These are phyloP conservation scores for Mormyrops boulengeri DNA, from an alignment of 2,797 vertebrate species.

Conservation along the genomic window DNA sequence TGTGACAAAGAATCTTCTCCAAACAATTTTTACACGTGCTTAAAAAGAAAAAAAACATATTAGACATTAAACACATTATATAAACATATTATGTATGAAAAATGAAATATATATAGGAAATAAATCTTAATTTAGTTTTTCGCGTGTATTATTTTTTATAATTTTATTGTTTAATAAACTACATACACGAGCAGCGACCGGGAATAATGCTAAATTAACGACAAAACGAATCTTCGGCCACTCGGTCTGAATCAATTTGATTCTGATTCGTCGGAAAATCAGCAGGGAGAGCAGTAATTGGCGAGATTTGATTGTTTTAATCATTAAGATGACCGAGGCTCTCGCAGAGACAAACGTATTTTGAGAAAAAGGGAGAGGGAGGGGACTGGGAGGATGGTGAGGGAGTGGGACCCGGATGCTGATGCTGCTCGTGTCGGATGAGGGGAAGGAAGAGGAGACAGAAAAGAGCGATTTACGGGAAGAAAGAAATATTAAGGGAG, in stretches of 20 bases:
- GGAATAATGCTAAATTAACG: background rate
- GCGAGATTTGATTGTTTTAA: background rate
- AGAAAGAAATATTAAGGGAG: conserved; percentile 49
- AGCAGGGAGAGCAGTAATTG: background rate
- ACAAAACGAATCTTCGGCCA: background rate
- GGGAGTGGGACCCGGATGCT: conserved; percentile 64
- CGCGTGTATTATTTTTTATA: background rate
- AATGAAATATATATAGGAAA: background rate
- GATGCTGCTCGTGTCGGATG: conserved; percentile 51
- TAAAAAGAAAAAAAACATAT: background rate
- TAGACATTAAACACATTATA: background rate
- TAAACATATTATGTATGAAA: background rate
- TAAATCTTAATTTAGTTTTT: background rate
- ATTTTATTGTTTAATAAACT: background rate
- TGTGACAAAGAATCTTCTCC: background rate
- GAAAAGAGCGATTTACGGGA: conserved; percentile 60
- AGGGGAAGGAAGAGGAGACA: conserved; percentile 59
- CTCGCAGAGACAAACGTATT: background rate
- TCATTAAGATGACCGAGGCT: background rate
- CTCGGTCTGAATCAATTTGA: background rate
- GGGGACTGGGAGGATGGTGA: conserved; percentile 41
- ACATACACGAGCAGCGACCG: background rate
- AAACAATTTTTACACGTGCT: background rate
- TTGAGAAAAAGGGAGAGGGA: conserved; percentile 48
- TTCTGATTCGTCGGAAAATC: background rate